Conservation (phyloP, 2,888 invertebrate genomes). For the Orthonychiurus folsomi region DNA sequence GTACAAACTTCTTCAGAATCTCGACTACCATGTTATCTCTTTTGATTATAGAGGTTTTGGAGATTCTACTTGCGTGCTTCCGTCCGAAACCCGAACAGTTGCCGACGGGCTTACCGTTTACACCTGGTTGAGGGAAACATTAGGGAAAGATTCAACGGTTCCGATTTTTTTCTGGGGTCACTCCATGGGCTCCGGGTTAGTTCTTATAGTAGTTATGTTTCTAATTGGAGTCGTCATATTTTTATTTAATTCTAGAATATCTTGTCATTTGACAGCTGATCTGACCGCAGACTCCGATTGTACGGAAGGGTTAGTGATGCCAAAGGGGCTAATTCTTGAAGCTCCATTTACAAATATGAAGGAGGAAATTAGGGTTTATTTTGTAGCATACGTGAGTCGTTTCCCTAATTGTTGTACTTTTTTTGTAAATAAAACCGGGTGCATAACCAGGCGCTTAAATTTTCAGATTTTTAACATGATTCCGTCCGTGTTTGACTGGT, state of each 20-base stretch:
- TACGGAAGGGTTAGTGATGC: neutral
- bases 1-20: slow-evolving; percentile 57
- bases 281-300: neutral
- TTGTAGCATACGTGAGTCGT: neutral
- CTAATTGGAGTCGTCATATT: too few relatives aligned
- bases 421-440: neutral
- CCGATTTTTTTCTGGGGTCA: slow-evolving; percentile 85
- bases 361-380: slow-evolving; percentile 39
- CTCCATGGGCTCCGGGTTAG: slow-evolving; percentile 66
- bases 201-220: neutral
- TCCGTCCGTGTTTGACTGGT: slow-evolving; percentile 59
- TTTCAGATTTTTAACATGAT: neutral
- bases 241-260: neutral
- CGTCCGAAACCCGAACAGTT: slow-evolving; percentile 73
- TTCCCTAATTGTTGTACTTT: neutral
- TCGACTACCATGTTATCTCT: slow-evolving; percentile 66
- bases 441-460: neutral
- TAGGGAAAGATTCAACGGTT: slow-evolving; percentile 41
- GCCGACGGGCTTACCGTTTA: slow-evolving; percentile 68
- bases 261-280: slow-evolving; percentile 5
- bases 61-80: slow-evolving; percentile 53
- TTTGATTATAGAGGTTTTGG: slow-evolving; percentile 80
- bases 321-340: slow-evolving; percentile 69
- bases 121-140: slow-evolving; percentile 59
- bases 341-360: slow-evolving; percentile 71